Evolutionary conservation across 2,113 vertebrate genomes (phyloP), one percentile per base, ranked within the genome.

Genomic region (Epinephelus moara): DNA sequence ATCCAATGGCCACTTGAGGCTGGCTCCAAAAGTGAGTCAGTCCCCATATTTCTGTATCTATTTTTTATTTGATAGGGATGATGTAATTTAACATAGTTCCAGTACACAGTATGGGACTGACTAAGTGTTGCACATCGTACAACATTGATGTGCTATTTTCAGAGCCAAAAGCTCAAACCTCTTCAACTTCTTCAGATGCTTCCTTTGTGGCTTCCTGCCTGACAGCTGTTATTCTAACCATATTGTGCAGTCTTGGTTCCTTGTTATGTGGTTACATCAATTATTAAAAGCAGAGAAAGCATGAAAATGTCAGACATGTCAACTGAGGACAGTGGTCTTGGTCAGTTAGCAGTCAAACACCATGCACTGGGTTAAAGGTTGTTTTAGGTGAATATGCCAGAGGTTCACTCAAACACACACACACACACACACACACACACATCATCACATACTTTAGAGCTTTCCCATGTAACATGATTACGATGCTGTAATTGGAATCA

Each of bases 381-480:
- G 1, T 72, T 76, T 59, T 18, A n/a, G 61, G 78, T 75, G 50
- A 68, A 62, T 53, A n/a, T 33, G 17, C 50, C 49, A 55, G 7
- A 40, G n/a, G 37, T 63, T 23, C 30, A 33, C 14, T 30, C n/a
- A 81, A 30, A 85, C 75, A 68, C 49, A 70, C 30, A 40, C 8
- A 19, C 37, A 75, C 30, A 40, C 8, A 19, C 37, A 75, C 30
- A 30, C 30, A 30, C 76, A 75, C 30, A 40, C 8, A 19, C 37
- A 75, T 21, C 27, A 33, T 83, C 49, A 85, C 80, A 78, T 78
- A 57, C 70, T 69, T 60, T 25, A n/a, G 21, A 67, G 23, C 59
- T 62, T 85, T 89, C 71, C 85, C 21, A 62, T 69, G 10, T 82
- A 85, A 91, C 59, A 37, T 45, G 67, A 91, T 91, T 84, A 76